Evolutionary conservation across 2,113 vertebrate genomes (phyloP), one percentile per base, ranked within the genome.

Genomic region (Lamprotornis superbus): DNA sequence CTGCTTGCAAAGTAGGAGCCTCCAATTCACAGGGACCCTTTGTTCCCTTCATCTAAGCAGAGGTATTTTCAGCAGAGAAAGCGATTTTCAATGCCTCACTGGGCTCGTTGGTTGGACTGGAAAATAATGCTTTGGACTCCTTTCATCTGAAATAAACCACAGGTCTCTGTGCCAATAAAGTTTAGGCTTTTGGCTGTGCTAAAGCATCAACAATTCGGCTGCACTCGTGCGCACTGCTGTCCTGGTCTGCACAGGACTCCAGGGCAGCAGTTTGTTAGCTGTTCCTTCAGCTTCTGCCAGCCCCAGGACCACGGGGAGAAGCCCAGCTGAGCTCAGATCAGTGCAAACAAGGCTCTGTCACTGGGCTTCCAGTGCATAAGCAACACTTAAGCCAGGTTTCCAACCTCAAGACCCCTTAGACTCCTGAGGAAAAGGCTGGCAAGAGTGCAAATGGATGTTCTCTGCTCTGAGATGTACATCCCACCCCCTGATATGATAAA

Each of bases 71-170:
- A 90, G 81, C 74, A 89, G 57, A 92, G 85, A 95, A 93, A 90
- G 84, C 1, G 0, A 94, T 95, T 96, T 97, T 93, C 92, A 93
- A 17, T 90, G 95, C 92, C 94, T 95, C 67, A 1, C 82, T 80
- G 68, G 87, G 86, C 89, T 92, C 77, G 67, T 86, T 95, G 87
- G 94, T 77, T 90, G 90, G 87, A 91, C 87, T 93, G 93, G 90
- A 94, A 95, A 96, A 95, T 85, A 95, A 91, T 37, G 79, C 93
- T 90, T 91, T 96, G 95, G 93, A 86, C 90, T 93, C 82, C 69
- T 83, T 92, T 96, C 93, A 92, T 94, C 87, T 91, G 90, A 92
- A 95, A 93, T 83, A 95, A 97, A 55, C 90, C 75, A 78, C 79
- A 31, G 55, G 23, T 44, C 40, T 53, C 63, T 2, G 47, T 86